These are phyloP conservation scores for Aulostomus chinensis DNA, from an alignment of 2,797 vertebrate genomes.

Conservation along the genomic window DNA sequence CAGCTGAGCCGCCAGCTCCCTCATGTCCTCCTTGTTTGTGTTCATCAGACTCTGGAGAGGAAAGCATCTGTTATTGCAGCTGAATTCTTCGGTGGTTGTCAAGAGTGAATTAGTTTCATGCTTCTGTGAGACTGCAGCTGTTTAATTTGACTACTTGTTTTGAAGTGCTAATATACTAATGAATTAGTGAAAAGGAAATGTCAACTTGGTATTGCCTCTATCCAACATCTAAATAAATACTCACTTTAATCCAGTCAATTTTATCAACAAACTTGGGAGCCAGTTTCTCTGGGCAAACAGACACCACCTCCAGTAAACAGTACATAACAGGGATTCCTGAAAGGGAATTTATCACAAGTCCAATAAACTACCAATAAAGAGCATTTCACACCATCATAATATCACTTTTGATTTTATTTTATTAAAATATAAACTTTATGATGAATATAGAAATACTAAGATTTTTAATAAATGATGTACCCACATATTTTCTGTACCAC, in stretches of 20 bases:
- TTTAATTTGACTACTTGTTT: neutral
- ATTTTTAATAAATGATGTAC: too few relatives aligned
- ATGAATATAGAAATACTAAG: too few relatives aligned
- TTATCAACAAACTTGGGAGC: conserved; percentile 88
- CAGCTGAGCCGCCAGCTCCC: conserved; percentile 93
- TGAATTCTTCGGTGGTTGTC: neutral
- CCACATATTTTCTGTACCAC: too few relatives aligned
- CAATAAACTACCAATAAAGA: neutral
- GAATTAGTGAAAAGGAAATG: neutral
- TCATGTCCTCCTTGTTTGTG: conserved; percentile 97
- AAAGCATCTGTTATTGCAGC: conserved; percentile 19
- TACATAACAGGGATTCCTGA: conserved; percentile 97
- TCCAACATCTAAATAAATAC: conserved; percentile 20
- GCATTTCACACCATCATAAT: neutral
- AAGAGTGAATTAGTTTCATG: neutral
- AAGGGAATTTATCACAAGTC: conserved; percentile 2
- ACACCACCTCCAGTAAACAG: conserved; percentile 94
- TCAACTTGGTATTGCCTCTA: too few relatives aligned
- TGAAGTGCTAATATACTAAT: neutral
- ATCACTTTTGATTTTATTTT: too few relatives aligned
- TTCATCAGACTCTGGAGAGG: conserved; percentile 90
- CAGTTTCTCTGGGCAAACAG: conserved; percentile 92
- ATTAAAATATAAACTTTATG: too few relatives aligned
- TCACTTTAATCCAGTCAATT: conserved; percentile 98
- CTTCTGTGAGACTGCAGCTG: conserved; percentile 1